Conservation (phyloP, 2,797 vertebrate species). For the Buceros bicornis region DNA sequence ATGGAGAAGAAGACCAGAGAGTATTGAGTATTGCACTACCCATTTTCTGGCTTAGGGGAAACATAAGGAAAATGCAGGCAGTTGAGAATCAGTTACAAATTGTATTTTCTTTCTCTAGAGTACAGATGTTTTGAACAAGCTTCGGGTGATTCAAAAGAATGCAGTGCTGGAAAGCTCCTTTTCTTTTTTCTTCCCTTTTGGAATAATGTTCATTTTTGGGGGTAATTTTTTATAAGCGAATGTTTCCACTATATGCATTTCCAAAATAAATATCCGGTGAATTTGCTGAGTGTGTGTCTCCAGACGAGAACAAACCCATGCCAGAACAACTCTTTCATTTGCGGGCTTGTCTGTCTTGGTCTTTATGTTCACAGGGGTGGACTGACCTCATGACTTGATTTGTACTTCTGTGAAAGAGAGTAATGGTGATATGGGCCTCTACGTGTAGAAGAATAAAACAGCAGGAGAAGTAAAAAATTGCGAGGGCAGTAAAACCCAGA, state of each 20-base stretch:
- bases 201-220: neutral
- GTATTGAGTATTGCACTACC: neutral
- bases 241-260: neutral
- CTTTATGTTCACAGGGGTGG: neutral
- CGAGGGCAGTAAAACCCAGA: neutral
- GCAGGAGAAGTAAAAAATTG: neutral
- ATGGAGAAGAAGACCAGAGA: neutral
- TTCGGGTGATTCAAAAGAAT: neutral
- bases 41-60: neutral
- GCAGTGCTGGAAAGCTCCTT: neutral
- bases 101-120: neutral
- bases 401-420: neutral
- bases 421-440: neutral
- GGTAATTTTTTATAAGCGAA: neutral
- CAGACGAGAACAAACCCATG: neutral
- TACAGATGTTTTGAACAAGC: neutral
- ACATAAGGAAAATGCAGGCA: neutral
- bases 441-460: neutral
- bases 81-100: neutral
- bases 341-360: constrained; percentile 22
- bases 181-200: constrained; percentile 12
- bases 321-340: constrained; percentile 41
- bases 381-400: constrained; percentile 1
- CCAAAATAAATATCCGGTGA: constrained; percentile 10
- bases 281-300: constrained; percentile 7